These are phyloP conservation scores for Propithecus perrieri DNA, from an alignment of 2,797 vertebrate genomes.

Conservation along the genomic window DNA sequence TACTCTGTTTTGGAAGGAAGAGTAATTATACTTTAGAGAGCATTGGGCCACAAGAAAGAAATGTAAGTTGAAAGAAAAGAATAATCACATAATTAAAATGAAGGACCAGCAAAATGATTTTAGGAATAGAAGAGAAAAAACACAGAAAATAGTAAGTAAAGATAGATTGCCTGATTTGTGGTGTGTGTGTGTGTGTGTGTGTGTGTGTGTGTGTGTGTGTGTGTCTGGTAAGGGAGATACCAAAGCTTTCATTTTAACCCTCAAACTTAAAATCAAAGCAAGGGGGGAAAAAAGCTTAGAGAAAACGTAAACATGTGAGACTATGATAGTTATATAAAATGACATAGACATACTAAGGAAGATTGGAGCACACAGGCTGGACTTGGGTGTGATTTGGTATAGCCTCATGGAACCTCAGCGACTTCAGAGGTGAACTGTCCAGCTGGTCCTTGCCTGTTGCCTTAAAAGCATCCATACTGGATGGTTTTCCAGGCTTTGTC, in stretches of 20 bases:
- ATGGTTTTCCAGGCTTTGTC: not conserved
- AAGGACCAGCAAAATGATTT: slow-evolving; percentile 25
- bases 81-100: slow-evolving; percentile 27
- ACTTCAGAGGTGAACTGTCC: not conserved
- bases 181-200: not conserved
- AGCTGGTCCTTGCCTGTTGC: not conserved
- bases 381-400: not conserved
- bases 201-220: not conserved
- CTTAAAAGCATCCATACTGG: not conserved
- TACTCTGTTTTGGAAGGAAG: not conserved
- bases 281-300: not conserved
- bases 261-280: slow-evolving; percentile 3
- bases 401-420: not conserved
- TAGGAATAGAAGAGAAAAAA: not conserved
- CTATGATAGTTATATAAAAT: not conserved
- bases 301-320: not conserved
- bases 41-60: not conserved
- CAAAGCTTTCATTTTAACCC: not conserved
- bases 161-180: not conserved
- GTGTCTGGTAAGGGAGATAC: not conserved
- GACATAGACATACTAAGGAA: not conserved
- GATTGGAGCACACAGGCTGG: not conserved
- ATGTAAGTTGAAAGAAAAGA: slow-evolving; percentile 30
- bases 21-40: not conserved
- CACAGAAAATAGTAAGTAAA: not conserved